These are phyloP conservation scores for Onchidella celtica DNA, from an alignment of 2,888 invertebrate genomes.

Conservation along the genomic window DNA sequence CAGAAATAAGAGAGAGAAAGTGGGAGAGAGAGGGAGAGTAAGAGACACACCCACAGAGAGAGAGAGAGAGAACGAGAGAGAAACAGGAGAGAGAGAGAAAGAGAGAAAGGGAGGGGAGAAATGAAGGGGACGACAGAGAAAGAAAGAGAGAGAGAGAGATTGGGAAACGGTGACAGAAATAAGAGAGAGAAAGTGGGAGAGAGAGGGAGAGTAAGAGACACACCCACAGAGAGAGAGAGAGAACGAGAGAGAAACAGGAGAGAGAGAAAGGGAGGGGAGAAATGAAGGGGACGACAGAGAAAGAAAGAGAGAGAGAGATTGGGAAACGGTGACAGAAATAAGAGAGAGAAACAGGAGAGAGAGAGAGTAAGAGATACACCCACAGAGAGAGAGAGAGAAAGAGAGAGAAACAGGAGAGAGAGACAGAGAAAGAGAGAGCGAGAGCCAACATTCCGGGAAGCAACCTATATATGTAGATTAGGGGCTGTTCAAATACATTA, in stretches of 20 bases:
- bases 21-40: neutral
- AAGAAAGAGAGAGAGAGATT: neutral
- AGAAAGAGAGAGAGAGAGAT: neutral
- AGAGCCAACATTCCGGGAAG: neutral
- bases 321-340: neutral
- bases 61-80: neutral
- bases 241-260: neutral
- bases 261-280: neutral
- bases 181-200: neutral
- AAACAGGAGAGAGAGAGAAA: neutral
- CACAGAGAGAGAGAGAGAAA: neutral
- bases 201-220: neutral
- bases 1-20: neutral
- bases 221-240: neutral
- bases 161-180: too few relatives aligned
- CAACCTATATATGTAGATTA: neutral
- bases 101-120: neutral
- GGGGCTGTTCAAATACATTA: too few relatives aligned
- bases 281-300: neutral
- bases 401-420: neutral
- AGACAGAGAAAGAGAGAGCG: slow-evolving; percentile 5
- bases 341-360: slow-evolving; percentile 9
- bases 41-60: neutral
- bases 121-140: neutral
- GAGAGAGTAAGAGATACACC: neutral